These are phyloP conservation scores for Phyllopteryx taeniolatus DNA, from an alignment of 2,113 vertebrate genomes.

Conservation along the genomic window DNA sequence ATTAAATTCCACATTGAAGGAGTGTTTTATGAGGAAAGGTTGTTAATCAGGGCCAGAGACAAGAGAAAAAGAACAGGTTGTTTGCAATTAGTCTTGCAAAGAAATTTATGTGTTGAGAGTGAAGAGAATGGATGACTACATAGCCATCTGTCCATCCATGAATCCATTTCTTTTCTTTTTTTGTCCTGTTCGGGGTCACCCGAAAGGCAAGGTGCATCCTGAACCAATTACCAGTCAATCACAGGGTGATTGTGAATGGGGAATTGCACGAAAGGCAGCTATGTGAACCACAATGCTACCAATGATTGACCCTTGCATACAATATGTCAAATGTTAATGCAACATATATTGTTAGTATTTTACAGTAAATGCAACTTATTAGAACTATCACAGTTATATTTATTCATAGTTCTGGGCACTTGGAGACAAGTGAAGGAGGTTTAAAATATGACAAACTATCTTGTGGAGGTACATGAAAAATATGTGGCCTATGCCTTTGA, in stretches of 20 bases:
- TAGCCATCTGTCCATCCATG: not conserved
- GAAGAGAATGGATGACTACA: not conserved
- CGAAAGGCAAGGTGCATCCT: not conserved
- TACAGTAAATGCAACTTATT: not conserved
- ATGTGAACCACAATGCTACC: not conserved
- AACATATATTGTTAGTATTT: not conserved
- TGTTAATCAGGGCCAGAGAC: conserved; percentile 8
- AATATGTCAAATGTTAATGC: not conserved
- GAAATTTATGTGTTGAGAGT: not conserved
- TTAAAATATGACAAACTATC: not conserved
- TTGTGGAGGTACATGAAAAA: not conserved
- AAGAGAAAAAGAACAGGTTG: not conserved
- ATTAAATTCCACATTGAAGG: conserved; percentile 26
- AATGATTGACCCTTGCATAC: not conserved
- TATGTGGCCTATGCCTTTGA: not conserved
- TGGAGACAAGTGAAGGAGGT: not conserved
- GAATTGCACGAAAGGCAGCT: not conserved
- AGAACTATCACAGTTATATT: not conserved
- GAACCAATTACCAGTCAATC: conserved; percentile 2
- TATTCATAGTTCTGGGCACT: not conserved
- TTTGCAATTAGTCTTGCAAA: conserved; percentile 3
- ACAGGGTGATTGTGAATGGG: not conserved
- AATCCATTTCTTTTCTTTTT: not conserved
- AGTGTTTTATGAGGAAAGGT: not conserved
- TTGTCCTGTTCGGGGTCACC: not conserved